Evolutionary conservation across 2,113 vertebrate species (phyloP).

Genomic region (Dolichallabes microphthalmus): DNA sequence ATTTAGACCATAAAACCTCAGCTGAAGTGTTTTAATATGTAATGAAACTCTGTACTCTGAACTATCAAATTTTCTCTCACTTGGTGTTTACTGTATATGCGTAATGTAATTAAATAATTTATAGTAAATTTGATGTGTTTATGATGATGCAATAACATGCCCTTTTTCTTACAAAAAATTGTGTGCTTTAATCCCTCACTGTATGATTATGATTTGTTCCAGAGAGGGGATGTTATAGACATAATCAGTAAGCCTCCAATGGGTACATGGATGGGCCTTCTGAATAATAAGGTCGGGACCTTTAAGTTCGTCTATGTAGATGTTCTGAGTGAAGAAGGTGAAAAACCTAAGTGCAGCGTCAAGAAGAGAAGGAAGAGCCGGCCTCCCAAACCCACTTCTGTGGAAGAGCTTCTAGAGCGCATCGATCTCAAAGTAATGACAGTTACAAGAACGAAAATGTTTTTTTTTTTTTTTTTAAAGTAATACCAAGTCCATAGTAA

Average conservation of each 20-base stretch:
- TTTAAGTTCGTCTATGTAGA: conserved; percentile 99
- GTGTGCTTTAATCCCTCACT: neutral
- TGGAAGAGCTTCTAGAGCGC: conserved; percentile 92
- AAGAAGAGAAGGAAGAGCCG: conserved; percentile 80
- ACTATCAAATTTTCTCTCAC: neutral
- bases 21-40: neutral
- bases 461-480: neutral
- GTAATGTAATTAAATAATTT: neutral
- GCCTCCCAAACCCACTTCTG: conserved; percentile 89
- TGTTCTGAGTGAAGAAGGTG: conserved; percentile 84
- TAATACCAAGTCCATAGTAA: neutral
- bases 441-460: neutral
- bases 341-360: conserved; percentile 83
- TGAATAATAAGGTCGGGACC: conserved; percentile 94
- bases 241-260: conserved; percentile 97
- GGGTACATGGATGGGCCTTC: conserved; percentile 97
- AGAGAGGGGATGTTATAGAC: conserved; percentile 95
- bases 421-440: conserved; percentile 86
- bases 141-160: neutral
- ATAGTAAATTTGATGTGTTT: neutral
- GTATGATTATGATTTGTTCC: conserved; percentile 32
- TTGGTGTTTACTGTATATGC: neutral
- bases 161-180: neutral
- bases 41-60: neutral
- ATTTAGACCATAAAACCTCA: neutral